phyloP scores from a whole-genome alignment of 2,797 vertebrate genomes.

The Allobates femoralis region DNA sequence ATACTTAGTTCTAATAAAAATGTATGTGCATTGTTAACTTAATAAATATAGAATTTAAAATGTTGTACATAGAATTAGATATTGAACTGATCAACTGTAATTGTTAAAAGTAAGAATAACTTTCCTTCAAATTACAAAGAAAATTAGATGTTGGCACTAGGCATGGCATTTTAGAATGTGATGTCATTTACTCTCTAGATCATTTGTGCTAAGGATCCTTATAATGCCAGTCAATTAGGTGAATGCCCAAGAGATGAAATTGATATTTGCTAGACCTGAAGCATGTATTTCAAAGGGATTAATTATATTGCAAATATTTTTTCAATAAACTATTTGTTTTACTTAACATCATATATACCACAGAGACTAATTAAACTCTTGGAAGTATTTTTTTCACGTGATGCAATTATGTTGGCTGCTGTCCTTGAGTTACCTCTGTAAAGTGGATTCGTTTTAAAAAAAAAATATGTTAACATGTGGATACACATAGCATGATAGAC shows the following conservation, averaged over 20 bases:
- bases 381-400: neutral
- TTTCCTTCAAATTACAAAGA: too few relatives aligned
- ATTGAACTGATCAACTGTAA: too few relatives aligned
- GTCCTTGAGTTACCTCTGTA: constrained; percentile 20
- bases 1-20: too few relatives aligned
- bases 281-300: neutral
- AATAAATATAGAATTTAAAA: too few relatives aligned
- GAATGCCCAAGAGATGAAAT: neutral
- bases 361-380: constrained; percentile 6
- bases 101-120: too few relatives aligned
- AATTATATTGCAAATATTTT: neutral
- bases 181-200: neutral
- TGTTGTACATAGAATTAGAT: too few relatives aligned
- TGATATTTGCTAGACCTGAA: neutral
- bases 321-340: neutral
- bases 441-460: neutral
- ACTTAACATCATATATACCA: neutral
- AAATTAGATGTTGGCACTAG: neutral
- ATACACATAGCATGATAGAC: neutral
- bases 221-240: neutral
- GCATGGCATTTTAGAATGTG: neutral
- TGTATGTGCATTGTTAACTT: too few relatives aligned
- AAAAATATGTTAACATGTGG: neutral
- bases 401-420: neutral
- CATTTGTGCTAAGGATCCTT: too few relatives aligned